A percentile compares a stretch with the other conserved stretches of the same genome.
phyloP scores from a whole-genome alignment of 2,888 invertebrate species.

The Lithophane semibrunnea region DNA sequence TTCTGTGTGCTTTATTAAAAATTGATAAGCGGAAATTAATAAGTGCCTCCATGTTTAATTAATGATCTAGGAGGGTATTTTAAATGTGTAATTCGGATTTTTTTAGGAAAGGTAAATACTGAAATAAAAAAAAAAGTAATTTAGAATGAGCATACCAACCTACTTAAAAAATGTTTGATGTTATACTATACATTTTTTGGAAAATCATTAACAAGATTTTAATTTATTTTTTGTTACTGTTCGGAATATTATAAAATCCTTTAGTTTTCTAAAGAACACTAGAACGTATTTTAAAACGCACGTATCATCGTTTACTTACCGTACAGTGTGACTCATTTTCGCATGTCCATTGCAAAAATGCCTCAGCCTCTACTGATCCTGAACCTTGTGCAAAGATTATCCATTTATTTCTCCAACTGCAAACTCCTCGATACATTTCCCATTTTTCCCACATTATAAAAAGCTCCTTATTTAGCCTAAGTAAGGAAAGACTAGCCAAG shows the following conservation, averaged over 20 bases:
- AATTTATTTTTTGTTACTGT: too few relatives aligned
- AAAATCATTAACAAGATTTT: background rate
- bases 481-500: conserved; percentile 65
- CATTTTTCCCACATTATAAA: conserved; percentile 63
- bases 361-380: conserved; percentile 1
- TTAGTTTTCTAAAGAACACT: too few relatives aligned
- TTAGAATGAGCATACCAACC: background rate
- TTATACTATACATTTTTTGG: background rate
- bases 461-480: conserved; percentile 62
- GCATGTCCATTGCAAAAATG: background rate
- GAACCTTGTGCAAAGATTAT: conserved; percentile 10
- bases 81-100: conserved; percentile 21
- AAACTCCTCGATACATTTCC: conserved; percentile 33
- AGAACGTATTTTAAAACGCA: background rate
- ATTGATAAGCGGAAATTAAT: conserved; percentile 70
- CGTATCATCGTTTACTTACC: background rate
- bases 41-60: conserved; percentile 65
- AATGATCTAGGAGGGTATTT: conserved; percentile 59
- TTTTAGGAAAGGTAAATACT: background rate
- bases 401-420: conserved; percentile 23
- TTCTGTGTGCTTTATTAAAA: conserved; percentile 67
- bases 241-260: too few relatives aligned
- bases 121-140: conserved; percentile 1
- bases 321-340: background rate
- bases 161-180: background rate